phyloP scores from a whole-genome alignment of 2,888 invertebrate genomes.

The Chymomyza caudatula region DNA sequence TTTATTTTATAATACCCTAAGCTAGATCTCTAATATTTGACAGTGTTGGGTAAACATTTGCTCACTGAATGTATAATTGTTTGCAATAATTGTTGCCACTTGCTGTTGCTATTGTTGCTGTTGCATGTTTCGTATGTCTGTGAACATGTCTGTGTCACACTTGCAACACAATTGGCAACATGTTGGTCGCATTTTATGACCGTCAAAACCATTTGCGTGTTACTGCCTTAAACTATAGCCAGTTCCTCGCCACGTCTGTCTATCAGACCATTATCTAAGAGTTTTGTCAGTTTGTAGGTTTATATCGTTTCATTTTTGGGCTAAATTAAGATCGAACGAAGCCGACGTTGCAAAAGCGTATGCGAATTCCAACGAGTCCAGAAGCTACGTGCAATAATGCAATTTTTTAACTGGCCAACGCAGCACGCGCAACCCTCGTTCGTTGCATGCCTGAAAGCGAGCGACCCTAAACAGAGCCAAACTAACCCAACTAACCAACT shows the following conservation, averaged over 20 bases:
- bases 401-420: constrained; percentile 21
- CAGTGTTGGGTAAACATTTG: background rate
- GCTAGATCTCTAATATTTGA: background rate
- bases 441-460: background rate
- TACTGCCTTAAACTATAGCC: background rate
- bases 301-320: constrained; percentile 5
- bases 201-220: too few relatives aligned
- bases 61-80: background rate
- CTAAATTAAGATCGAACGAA: background rate
- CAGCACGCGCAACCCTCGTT: background rate
- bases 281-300: background rate
- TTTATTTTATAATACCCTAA: background rate
- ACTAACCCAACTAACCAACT: background rate
- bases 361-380: background rate
- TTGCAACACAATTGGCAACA: constrained; percentile 2
- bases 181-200: too few relatives aligned
- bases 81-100: constrained; percentile 20
- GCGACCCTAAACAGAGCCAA: background rate
- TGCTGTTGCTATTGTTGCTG: constrained; percentile 24
- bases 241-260: background rate
- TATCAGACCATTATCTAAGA: background rate
- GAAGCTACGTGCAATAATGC: constrained; percentile 1
- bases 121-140: constrained; percentile 40
- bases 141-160: constrained; percentile 42
- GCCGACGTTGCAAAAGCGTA: background rate